Conservation (phyloP, 1,140 invertebrate genomes). For the Temnothorax curvispinosus region DNA sequence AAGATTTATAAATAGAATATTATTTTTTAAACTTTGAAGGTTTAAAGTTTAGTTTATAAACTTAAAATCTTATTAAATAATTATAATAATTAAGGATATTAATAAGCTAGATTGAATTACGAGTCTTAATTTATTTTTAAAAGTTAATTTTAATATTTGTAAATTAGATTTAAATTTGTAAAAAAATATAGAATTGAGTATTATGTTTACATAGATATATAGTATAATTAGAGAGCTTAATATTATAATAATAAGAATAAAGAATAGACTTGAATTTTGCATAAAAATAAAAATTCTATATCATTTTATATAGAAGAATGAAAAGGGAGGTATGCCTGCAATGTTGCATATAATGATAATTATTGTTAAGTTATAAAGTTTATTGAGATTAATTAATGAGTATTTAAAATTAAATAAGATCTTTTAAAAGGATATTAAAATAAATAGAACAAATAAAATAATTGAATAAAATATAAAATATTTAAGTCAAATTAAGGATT, state of each 20-base stretch:
- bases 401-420: too few relatives aligned
- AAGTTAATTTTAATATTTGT: too few relatives aligned
- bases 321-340: neutral
- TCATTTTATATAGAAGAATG: constrained; percentile 17
- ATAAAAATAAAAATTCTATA: neutral
- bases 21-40: constrained; percentile 25
- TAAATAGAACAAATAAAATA: too few relatives aligned
- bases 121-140: too few relatives aligned
- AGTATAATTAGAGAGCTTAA: neutral
- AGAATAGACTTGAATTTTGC: neutral
- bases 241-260: neutral
- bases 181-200: neutral
- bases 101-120: too few relatives aligned
- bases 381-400: too few relatives aligned
- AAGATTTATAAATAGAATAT: neutral
- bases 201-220: neutral
- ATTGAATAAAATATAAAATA: too few relatives aligned
- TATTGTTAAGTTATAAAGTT: too few relatives aligned
- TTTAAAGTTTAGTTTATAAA: constrained; percentile 32
- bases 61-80: constrained; percentile 41
- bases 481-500: too few relatives aligned
- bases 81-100: too few relatives aligned
- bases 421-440: too few relatives aligned
- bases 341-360: neutral
- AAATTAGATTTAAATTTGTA: too few relatives aligned